Evolutionary conservation across 2,888 invertebrate species (phyloP).

Genomic region (Drosophila pseudotakahashii): DNA sequence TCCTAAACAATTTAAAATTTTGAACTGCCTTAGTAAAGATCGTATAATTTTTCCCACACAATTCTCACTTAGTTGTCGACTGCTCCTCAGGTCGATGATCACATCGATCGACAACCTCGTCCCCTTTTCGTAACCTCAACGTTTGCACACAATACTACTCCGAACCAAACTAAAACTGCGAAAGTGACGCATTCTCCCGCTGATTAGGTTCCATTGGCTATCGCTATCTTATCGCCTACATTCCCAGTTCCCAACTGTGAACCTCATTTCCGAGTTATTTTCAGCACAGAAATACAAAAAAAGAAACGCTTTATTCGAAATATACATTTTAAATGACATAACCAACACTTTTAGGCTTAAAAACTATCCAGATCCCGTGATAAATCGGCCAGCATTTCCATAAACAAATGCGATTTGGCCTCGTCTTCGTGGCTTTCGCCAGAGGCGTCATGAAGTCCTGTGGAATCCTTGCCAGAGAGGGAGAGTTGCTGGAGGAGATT

Average conservation of each 20-base stretch:
- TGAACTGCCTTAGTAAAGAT: background rate
- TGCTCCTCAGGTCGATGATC: constrained; percentile 29
- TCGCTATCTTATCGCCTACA: constrained; percentile 42
- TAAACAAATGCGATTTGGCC: constrained; percentile 82
- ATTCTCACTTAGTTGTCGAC: constrained; percentile 13
- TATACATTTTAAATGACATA: constrained; percentile 33
- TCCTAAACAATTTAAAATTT: too few relatives aligned
- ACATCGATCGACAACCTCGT: constrained; percentile 40
- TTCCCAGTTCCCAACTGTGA: constrained; percentile 1
- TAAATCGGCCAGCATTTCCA: constrained; percentile 83
- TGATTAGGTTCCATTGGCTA: constrained; percentile 18
- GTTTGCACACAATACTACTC: constrained; percentile 3
- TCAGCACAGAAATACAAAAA: constrained; percentile 15
- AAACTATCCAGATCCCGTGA: constrained; percentile 82
- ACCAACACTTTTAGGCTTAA: constrained; percentile 41
- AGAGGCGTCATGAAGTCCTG: background rate
- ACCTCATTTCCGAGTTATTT: constrained; percentile 27
- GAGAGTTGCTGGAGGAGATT: constrained; percentile 71
- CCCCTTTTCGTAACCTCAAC: constrained; percentile 14
- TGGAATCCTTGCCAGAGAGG: constrained; percentile 21
- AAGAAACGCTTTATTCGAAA: constrained; percentile 31
- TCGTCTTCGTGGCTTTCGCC: constrained; percentile 58
- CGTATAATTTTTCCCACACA: background rate
- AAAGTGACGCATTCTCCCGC: constrained; percentile 29
- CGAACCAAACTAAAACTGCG: constrained; percentile 19